Evolutionary conservation across 2,797 vertebrate species (phyloP).

Genomic region (Coracias cyanogaster): DNA sequence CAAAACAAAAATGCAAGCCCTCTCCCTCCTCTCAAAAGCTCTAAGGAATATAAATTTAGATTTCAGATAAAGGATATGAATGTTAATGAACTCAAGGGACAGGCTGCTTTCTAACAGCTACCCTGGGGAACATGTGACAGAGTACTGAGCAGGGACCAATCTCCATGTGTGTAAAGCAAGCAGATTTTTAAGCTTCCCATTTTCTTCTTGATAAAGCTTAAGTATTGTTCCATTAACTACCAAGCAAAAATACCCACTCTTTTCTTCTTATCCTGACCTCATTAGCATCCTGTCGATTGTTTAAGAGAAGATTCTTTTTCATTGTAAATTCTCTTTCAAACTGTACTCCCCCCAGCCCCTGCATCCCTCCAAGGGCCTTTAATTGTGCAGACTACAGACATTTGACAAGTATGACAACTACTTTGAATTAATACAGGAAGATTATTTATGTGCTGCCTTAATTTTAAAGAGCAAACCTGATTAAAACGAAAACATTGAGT

Average conservation of each 20-base stretch:
- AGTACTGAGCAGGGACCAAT: background rate
- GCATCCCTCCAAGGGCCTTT: background rate
- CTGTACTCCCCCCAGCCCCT: rapidly evolving
- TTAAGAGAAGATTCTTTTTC: slow-evolving; percentile 44
- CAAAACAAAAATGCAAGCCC: background rate
- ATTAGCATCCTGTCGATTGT: slow-evolving; percentile 49
- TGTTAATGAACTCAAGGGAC: background rate
- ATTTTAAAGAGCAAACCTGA: slow-evolving; percentile 44
- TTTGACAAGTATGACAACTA: slow-evolving; percentile 37
- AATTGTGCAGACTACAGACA: slow-evolving; percentile 17
- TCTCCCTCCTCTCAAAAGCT: background rate
- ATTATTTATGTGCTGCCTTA: slow-evolving; percentile 41
- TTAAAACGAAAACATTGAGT: slow-evolving; percentile 5
- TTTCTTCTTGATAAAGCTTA: background rate
- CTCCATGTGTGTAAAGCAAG: background rate
- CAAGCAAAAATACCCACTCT: background rate
- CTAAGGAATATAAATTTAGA: background rate
- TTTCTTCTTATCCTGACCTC: slow-evolving; percentile 24
- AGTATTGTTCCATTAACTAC: background rate
- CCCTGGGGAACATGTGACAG: background rate
- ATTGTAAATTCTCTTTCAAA: slow-evolving; percentile 67
- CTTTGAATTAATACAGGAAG: slow-evolving; percentile 27
- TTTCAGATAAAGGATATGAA: slow-evolving; percentile 4
- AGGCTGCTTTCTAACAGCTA: background rate
- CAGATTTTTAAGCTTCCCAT: background rate